Evolutionary conservation across 2,888 invertebrate species (phyloP).

Genomic region (Eilema depressum): DNA sequence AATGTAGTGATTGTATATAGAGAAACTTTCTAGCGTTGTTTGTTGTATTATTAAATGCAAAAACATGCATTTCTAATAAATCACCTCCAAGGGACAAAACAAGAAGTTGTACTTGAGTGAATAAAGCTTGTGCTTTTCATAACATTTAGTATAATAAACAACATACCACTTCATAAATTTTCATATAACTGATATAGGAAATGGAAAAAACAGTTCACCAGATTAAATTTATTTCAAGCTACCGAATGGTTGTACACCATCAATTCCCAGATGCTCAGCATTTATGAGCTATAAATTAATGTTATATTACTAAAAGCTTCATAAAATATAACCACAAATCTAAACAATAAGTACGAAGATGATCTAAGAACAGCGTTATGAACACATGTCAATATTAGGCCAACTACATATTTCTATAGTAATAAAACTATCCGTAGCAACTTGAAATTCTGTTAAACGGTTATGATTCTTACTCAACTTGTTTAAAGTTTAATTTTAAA

Average conservation of each 20-base stretch:
- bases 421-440: constrained; percentile 39
- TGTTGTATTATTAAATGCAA: no score
- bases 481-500: constrained; percentile 18
- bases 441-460: constrained; percentile 15
- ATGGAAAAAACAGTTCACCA: not conserved
- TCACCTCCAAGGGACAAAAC: no score
- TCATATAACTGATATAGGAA: not conserved
- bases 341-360: constrained; percentile 52
- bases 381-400: constrained; percentile 58
- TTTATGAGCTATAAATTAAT: constrained; percentile 54
- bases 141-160: no score
- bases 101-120: not conserved
- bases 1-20: no score
- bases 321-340: constrained; percentile 56
- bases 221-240: constrained; percentile 32
- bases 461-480: constrained; percentile 20
- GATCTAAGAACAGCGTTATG: constrained; percentile 42
- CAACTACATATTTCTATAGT: constrained; percentile 43
- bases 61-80: not conserved
- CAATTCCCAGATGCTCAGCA: constrained; percentile 48
- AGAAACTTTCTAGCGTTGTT: no score
- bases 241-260: constrained; percentile 40
- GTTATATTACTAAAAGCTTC: constrained; percentile 54
- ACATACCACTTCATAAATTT: not conserved
- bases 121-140: not conserved